Percentiles rank a stretch among this genome's conserved stretches.
phyloP scores from a whole-genome alignment of 2,797 vertebrate species.

The Lophius americanus region DNA sequence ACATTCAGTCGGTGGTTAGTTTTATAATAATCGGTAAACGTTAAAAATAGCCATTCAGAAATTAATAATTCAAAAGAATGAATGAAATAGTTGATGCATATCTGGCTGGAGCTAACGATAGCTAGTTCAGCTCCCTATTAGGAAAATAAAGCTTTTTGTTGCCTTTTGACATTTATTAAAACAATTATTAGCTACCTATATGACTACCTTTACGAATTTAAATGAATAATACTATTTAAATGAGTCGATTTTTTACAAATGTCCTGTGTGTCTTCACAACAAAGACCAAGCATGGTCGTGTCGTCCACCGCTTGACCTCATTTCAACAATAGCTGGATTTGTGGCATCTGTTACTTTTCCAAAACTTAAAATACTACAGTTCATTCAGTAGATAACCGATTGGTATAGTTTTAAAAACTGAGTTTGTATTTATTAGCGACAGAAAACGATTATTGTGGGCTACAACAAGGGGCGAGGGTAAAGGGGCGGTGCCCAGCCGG shows the following conservation, averaged over 20 bases:
- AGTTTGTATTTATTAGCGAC: background rate
- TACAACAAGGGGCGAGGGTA: background rate
- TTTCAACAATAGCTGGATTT: background rate
- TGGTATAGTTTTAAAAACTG: background rate
- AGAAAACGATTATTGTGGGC: conserved; percentile 53
- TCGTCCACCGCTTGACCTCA: background rate
- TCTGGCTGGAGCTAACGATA: conserved; percentile 10
- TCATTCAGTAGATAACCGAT: accelerated
- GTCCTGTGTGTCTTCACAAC: background rate
- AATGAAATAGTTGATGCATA: too few relatives aligned
- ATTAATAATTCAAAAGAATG: background rate
- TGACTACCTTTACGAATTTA: too few relatives aligned
- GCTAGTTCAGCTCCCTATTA: conserved; percentile 11
- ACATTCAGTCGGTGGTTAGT: accelerated
- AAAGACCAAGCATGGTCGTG: background rate
- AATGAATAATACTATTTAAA: too few relatives aligned
- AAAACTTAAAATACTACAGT: background rate
- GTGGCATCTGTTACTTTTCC: background rate
- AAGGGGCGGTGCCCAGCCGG: conserved; percentile 55
- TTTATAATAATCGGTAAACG: background rate
- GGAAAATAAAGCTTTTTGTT: background rate
- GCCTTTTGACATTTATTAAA: background rate
- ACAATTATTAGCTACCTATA: background rate
- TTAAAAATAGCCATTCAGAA: background rate
- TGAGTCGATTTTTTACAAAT: background rate